phyloP scores from a whole-genome alignment of 2,888 invertebrate species.

The Platynereis dumerilii region DNA sequence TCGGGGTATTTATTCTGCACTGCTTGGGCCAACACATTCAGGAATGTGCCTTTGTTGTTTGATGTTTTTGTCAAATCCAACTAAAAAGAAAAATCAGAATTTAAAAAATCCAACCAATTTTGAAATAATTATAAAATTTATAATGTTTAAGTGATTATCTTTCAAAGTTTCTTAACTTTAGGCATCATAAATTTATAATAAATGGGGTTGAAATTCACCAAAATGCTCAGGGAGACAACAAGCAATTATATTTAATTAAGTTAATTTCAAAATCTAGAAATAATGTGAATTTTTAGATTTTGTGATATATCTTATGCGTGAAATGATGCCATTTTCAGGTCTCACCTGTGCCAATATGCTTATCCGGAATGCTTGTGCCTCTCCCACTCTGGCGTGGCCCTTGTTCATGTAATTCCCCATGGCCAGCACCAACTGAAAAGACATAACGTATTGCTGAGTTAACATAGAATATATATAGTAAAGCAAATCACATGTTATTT shows the following conservation, averaged over 20 bases:
- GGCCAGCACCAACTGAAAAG: conserved; percentile 56
- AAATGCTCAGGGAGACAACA: too few relatives aligned
- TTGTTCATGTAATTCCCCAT: conserved; percentile 63
- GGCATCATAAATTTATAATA: not conserved
- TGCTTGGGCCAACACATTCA: conserved; percentile 59
- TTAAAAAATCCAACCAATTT: too few relatives aligned
- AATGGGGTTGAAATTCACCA: too few relatives aligned
- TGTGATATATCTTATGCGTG: too few relatives aligned
- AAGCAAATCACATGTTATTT: too few relatives aligned
- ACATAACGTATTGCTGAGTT: not conserved
- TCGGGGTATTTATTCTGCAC: conserved; percentile 55
- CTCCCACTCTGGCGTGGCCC: conserved; percentile 56
- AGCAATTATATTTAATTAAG: too few relatives aligned
- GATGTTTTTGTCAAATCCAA: conserved; percentile 61
- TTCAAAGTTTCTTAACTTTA: not conserved
- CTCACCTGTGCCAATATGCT: conserved; percentile 56
- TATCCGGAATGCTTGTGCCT: conserved; percentile 59
- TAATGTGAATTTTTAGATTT: too few relatives aligned
- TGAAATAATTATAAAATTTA: too few relatives aligned
- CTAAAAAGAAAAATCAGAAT: too few relatives aligned
- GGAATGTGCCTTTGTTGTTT: conserved; percentile 59
- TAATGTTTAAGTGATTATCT: not conserved
- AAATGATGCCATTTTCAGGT: too few relatives aligned
- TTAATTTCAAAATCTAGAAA: too few relatives aligned
- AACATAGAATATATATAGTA: too few relatives aligned